These are phyloP conservation scores for Barbus barbus DNA, from an alignment of 2,113 vertebrate genomes.

Conservation along the genomic window DNA sequence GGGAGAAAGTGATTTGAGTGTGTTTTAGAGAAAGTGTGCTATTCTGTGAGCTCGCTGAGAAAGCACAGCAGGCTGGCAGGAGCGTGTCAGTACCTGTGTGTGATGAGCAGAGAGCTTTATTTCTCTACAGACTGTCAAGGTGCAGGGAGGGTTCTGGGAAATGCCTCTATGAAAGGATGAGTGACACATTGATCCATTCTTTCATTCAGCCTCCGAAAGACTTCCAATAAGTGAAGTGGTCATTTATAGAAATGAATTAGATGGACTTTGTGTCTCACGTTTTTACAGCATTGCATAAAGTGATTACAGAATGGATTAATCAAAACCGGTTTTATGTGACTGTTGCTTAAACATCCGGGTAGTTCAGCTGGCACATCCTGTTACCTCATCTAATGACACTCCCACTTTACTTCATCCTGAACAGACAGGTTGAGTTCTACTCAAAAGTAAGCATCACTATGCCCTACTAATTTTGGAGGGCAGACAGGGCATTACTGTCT, in stretches of 20 bases:
- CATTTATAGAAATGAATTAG: neutral
- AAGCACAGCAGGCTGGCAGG: constrained; percentile 20
- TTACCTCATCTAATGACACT: constrained; percentile 61
- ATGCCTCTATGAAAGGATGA: constrained; percentile 2
- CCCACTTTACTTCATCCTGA: constrained; percentile 46
- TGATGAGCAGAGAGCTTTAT: constrained; percentile 32
- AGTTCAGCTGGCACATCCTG: constrained; percentile 57
- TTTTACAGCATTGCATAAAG: neutral
- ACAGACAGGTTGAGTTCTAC: neutral
- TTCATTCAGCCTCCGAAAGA: neutral
- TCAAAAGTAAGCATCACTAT: neutral
- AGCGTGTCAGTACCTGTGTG: constrained; percentile 60
- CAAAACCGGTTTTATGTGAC: constrained; percentile 3
- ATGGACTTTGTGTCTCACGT: neutral
- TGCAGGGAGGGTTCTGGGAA: constrained; percentile 8
- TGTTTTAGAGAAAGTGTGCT: constrained; percentile 14
- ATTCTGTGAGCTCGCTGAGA: constrained; percentile 34
- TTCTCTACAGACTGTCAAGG: neutral
- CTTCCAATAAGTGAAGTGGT: neutral
- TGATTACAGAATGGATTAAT: constrained; percentile 5
- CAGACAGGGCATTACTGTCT: neutral
- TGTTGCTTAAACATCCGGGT: constrained; percentile 39
- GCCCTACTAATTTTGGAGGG: neutral
- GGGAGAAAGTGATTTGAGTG: constrained; percentile 3
- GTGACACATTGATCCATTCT: constrained; percentile 6